Evolutionary conservation across 2,888 invertebrate species (phyloP).

Genomic region (Rhorus exstirpatorius): DNA sequence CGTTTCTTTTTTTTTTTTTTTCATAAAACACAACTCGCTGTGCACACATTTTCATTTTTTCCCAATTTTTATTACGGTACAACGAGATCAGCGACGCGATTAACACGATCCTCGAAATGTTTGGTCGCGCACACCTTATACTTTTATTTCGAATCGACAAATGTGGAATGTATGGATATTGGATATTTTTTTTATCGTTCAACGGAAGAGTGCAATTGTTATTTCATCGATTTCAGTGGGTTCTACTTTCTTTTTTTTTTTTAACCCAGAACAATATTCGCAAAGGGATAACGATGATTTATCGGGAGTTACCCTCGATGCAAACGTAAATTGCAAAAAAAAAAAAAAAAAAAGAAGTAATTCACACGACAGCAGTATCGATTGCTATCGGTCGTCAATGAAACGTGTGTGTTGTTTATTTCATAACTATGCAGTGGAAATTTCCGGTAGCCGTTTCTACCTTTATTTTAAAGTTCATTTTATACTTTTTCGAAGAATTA

Average conservation of each 20-base stretch:
- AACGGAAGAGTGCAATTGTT: constrained; percentile 10
- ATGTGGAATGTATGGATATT: constrained; percentile 7
- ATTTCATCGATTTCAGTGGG: constrained; percentile 16
- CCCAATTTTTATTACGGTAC: constrained; percentile 12
- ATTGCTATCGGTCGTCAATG: constrained; percentile 23
- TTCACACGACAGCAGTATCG: background rate
- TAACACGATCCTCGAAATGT: constrained; percentile 48
- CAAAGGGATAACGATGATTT: constrained; percentile 4
- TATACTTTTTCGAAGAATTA: background rate
- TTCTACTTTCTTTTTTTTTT: constrained; percentile 21
- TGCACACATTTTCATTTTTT: constrained; percentile 3
- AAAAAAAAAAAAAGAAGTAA: constrained; percentile 13
- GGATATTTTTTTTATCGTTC: constrained; percentile 13
- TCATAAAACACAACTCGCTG: constrained; percentile 1
- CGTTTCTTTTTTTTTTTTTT: constrained; percentile 23
- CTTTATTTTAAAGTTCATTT: too few relatives aligned
- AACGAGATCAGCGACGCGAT: constrained; percentile 52
- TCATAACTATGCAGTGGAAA: background rate
- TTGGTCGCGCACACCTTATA: constrained; percentile 24
- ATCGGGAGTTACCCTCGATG: constrained; percentile 17
- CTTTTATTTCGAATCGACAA: constrained; percentile 51
- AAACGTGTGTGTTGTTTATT: background rate
- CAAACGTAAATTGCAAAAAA: constrained; percentile 5
- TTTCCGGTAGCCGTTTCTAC: background rate
- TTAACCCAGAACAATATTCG: background rate